Evolutionary conservation across 2,797 vertebrate species (phyloP).

Genomic region (Amblyopsis hoosieri): DNA sequence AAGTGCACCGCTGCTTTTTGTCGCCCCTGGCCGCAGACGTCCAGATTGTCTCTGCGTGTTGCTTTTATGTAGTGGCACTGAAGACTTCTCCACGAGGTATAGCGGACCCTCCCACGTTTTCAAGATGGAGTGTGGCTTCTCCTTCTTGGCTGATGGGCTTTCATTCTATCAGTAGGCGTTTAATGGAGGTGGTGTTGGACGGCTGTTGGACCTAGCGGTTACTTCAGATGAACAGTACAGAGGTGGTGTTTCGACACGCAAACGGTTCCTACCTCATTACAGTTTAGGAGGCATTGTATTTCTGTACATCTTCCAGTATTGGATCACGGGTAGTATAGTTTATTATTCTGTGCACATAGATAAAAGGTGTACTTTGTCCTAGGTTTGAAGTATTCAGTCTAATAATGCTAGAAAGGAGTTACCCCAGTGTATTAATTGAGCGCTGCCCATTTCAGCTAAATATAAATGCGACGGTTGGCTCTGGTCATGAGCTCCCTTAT

Average conservation of each 20-base stretch:
- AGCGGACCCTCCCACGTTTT: slow-evolving; percentile 18
- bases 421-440: no score
- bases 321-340: no score
- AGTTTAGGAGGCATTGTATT: no score
- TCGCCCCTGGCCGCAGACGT: slow-evolving; percentile 38
- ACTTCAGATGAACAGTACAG: not conserved
- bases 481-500: slow-evolving; percentile 3
- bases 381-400: no score
- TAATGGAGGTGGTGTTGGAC: slow-evolving; percentile 3
- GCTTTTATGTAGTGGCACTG: slow-evolving; percentile 27
- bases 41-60: slow-evolving; percentile 31
- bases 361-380: no score
- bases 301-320: no score
- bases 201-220: not conserved
- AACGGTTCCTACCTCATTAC: not conserved
- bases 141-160: slow-evolving; percentile 1
- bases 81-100: slow-evolving; percentile 18
- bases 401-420: no score
- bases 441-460: not conserved
- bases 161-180: not conserved
- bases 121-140: slow-evolving; percentile 15
- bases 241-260: not conserved
- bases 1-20: slow-evolving; percentile 42
- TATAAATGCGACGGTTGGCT: not conserved
- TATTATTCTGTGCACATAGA: no score